Evolutionary conservation across 2,888 invertebrate genomes (phyloP), one percentile per base, ranked within the genome.

Genomic region (Lasioglossum malachurum): DNA sequence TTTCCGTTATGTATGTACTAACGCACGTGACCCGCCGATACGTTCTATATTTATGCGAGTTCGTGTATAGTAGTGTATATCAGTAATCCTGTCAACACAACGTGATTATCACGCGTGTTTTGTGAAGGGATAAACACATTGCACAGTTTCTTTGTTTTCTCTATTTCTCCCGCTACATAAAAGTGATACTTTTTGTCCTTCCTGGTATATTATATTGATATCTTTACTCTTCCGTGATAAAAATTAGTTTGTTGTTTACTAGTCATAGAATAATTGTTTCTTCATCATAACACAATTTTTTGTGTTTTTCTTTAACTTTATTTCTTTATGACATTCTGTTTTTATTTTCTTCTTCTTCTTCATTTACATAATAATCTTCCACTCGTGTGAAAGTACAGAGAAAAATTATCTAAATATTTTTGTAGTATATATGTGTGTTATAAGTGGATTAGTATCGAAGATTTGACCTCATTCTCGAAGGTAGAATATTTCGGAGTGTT

Each of bases 1-100:
- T 75, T 78, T 64, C 57, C 31, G 31, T 38, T 35, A 44, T 78
- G 73, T 81, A 57, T 10, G 23, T 12, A 60, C 72, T 46, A 41
- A 78, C 75, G 81, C 87, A 88, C 80, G 87, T 84, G 87, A 88
- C 84, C 84, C 14, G 3, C 3, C 35, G 27, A 72, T 67, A 74
- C 72, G 77, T 71, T 79, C 71, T 7, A 80, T 75, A 75, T 71
- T 83, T 78, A 44, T 60, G n/a, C 73, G 75, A 49, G n/a, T 53
- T 73, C 19, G 57, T 12, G 57, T n/a, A n/a, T 10, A 57, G 10
- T n/a, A 1, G 12, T 64, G 41, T 5, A 27, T 75, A 16, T 12
- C 44, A 8, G 8, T 53, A 35, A 2, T 19, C 7, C 44, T 8
- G 44, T 60, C 41, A 71, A 44, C 16, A 64, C 16, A 23, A 35